Evolutionary conservation across 2,888 invertebrate species (phyloP), one percentile per base, ranked within the genome.

Genomic region (Meghimatium bilineatum): DNA sequence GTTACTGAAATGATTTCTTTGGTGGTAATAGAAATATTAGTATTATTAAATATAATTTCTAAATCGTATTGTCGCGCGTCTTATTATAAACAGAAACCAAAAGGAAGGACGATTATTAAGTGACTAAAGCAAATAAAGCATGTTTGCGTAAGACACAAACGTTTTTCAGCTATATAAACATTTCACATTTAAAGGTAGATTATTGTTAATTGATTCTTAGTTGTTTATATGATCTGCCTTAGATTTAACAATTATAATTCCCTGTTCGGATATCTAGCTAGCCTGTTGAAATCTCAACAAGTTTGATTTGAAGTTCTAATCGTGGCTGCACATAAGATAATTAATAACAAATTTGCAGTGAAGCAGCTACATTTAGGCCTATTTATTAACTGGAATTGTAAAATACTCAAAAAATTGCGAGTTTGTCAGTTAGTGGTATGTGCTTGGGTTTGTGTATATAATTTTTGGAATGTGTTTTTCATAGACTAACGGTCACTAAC

Each of bases 31-130:
- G 32, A 49, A 23, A 66, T 26, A 44, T 77, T 66, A 6, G 44
- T 63, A 17, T 77, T 77, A 38, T 34, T 60, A 63, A 63, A 77
- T 77, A 67, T 20, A 78, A 44, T 67, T 38, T 78, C 1, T 78
- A 78, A 78, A 78, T 78, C 78, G 66, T 26, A 80, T 52, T 71
- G 71, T 34, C 80, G 71, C 80, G 80, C 80, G 71, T 38, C 80
- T 71, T 80, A 44, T 44, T 60, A 69, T 80, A 80, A 80, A 80
- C 71, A 66, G 44, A 79, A 67, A 32, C 36, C 67, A 69, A 66
- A 71, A 71, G 56, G 60, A 80, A 80, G 78, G 78, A 44, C 77
- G 29, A 29, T 60, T 49, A 56, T 36, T 36, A 23, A 36, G 38
- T 29, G 32, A 6, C 29, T 74, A 0, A 72, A 74, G 38, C 26